phyloP scores from a whole-genome alignment of 2,113 vertebrate genomes.

The Perca fluviatilis region DNA sequence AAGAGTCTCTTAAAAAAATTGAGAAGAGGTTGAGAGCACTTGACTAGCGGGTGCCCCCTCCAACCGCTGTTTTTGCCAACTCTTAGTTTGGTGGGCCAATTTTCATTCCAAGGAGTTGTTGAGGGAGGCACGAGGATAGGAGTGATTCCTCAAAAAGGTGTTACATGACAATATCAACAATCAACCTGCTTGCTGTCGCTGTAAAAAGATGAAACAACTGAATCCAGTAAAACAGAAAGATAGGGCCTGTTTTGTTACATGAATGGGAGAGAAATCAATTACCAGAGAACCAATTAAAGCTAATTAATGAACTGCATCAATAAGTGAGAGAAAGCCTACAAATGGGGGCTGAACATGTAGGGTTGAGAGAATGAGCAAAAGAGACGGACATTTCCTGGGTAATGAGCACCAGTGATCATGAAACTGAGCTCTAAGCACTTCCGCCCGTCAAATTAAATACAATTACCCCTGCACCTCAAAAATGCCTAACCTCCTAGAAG shows the following conservation, averaged over 20 bases:
- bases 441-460: conserved; percentile 74
- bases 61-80: conserved; percentile 54
- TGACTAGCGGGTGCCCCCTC: conserved; percentile 15
- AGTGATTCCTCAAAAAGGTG: conserved; percentile 19
- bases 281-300: not conserved
- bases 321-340: conserved; percentile 1
- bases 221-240: not conserved
- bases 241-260: not conserved
- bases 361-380: conserved; percentile 20
- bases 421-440: conserved; percentile 69
- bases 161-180: conserved; percentile 48
- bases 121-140: not conserved
- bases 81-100: conserved; percentile 43
- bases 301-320: conserved; percentile 26
- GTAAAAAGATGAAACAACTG: not conserved
- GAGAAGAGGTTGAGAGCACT: conserved; percentile 65
- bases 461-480: conserved; percentile 66
- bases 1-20: conserved; percentile 65
- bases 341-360: not conserved
- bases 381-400: conserved; percentile 61
- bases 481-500: conserved; percentile 22
- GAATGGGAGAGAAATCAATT: not conserved
- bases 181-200: not conserved
- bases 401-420: conserved; percentile 69
- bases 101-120: conserved; percentile 51